Conservation (phyloP, 2,888 invertebrate genomes). For the Mimas tiliae region DNA sequence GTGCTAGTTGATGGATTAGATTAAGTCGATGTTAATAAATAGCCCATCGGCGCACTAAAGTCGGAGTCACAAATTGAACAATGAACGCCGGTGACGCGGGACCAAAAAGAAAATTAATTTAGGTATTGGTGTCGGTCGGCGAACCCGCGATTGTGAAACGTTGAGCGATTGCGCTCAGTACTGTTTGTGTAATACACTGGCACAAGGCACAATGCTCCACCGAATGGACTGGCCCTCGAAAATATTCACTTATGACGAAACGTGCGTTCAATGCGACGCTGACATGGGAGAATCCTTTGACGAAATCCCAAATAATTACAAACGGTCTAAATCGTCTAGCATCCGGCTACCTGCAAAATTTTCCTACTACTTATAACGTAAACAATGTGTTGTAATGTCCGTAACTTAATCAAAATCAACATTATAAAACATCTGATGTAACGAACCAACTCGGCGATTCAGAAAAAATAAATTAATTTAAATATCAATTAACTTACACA, state of each 20-base stretch:
- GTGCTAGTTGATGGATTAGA: background rate
- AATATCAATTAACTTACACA: conserved; percentile 19
- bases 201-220: conserved; percentile 74
- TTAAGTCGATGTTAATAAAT: conserved; percentile 57
- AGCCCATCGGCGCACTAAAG: conserved; percentile 63
- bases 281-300: conserved; percentile 20
- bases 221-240: conserved; percentile 74
- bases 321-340: background rate
- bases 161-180: conserved; percentile 76
- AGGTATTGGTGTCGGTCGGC: conserved; percentile 83
- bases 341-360: background rate
- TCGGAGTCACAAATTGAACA: conserved; percentile 75
- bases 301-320: conserved; percentile 1
- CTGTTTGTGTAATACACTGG: conserved; percentile 79
- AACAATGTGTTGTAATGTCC: background rate
- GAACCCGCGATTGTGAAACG: conserved; percentile 81
- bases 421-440: conserved; percentile 5
- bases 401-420: conserved; percentile 3
- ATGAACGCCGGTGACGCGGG: conserved; percentile 70
- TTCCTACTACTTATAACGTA: background rate
- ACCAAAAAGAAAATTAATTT: conserved; percentile 83
- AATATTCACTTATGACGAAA: conserved; percentile 73
- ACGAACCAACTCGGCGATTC: background rate
- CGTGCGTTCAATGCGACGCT: conserved; percentile 17
- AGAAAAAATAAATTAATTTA: conserved; percentile 5